Percentiles rank a stretch among this genome's conserved stretches.
These are phyloP conservation scores for Gambusia affinis DNA, from an alignment of 2,113 vertebrate genomes.

Conservation along the genomic window DNA sequence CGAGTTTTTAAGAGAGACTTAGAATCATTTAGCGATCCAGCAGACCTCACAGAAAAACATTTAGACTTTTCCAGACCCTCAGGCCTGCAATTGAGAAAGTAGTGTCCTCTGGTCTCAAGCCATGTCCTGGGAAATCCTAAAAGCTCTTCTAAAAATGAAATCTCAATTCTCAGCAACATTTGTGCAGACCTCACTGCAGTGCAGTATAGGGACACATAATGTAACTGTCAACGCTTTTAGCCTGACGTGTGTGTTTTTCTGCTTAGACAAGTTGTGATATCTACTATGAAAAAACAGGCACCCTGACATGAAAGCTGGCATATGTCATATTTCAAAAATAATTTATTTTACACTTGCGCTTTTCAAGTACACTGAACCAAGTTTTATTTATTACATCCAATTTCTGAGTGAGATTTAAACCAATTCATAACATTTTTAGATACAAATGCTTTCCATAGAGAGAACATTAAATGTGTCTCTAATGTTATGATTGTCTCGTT, in stretches of 20 bases:
- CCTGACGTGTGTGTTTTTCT: background rate
- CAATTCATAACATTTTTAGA: background rate
- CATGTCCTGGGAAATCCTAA: no score
- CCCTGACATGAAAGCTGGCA: background rate
- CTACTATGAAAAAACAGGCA: background rate
- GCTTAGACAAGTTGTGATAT: background rate
- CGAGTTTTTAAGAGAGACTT: no score
- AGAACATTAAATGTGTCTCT: background rate
- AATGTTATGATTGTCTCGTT: background rate
- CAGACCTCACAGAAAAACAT: no score
- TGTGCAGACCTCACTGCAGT: background rate
- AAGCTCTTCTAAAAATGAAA: no score
- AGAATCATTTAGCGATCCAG: no score
- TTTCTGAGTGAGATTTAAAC: background rate
- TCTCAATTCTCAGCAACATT: background rate
- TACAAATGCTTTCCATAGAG: background rate
- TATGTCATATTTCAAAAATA: background rate
- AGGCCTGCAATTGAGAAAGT: no score
- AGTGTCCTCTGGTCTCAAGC: no score
- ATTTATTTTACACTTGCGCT: background rate
- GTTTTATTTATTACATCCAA: background rate
- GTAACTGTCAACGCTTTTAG: background rate
- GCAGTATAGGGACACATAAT: background rate
- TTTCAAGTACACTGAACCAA: background rate
- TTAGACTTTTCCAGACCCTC: no score